Evolutionary conservation across 2,888 invertebrate species (phyloP), one percentile per base, ranked within the genome.

Genomic region (Drosophila prolongata): DNA sequence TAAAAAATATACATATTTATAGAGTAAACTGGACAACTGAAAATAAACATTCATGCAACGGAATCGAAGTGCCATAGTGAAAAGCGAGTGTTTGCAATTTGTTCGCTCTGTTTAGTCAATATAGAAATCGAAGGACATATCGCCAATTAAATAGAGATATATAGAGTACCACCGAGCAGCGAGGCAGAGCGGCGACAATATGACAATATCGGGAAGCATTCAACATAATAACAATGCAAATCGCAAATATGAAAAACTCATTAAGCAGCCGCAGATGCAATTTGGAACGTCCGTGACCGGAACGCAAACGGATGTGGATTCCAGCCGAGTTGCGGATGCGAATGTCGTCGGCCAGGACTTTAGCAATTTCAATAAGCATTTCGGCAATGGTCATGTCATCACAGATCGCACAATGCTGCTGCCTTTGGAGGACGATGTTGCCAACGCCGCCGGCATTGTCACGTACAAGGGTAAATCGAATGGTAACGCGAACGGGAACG

Each of bases 211-310:
- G 77, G 52, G 54, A n/a, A 54, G 46, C 66, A 27, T 47, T 35
- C 73, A 46, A 54, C 67, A 75, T 27, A 52, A 64, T 42, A 76
- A 68, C 67, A 69, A 74, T 74, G 78, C 66, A 69, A 80, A 68
- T 67, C 76, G 75, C 34, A 90, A 90, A 90, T 90, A 90, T 86
- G 90, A 90, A 81, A 89, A 87, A 80, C 87, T 87, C 80, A 85
- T 83, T 87, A 86, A 79, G 78, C 82, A 84, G 72, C 79, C 80
- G 70, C 85, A 85, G 67, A 76, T 81, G 79, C 55, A 54, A 66
- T 62, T 72, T 27, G 54, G 57, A 52, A 66, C 76, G 54, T 76
- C 71, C 78, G 77, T 83, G 75, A 86, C 86, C 75, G 80, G 72
- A 52, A 78, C 75, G 19, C 77, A 74, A 87, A 72, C 79, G 81